These are phyloP conservation scores for Chaunax sp. DNA, from an alignment of 2,797 vertebrate species.

Conservation along the genomic window DNA sequence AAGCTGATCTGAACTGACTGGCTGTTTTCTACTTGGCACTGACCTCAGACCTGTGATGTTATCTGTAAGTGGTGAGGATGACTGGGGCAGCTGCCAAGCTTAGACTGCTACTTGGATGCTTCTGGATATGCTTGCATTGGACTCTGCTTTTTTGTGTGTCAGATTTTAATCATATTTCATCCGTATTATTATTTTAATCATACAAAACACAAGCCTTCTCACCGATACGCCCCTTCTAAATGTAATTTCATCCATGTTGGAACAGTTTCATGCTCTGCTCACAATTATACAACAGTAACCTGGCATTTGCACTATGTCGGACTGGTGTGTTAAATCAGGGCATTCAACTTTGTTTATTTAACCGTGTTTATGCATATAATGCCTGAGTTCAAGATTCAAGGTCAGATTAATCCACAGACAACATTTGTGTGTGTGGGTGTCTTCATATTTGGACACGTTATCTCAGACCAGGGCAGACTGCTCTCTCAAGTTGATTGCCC, in stretches of 20 bases:
- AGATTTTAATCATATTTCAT: background rate
- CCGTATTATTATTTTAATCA: background rate
- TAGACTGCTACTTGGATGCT: conserved; percentile 9
- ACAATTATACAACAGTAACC: background rate
- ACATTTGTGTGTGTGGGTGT: background rate
- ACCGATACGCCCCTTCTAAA: conserved; percentile 11
- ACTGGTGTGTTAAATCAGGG: background rate
- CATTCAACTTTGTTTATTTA: background rate
- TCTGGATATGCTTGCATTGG: conserved; percentile 20
- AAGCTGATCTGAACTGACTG: conserved; percentile 8
- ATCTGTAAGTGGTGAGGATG: conserved; percentile 21
- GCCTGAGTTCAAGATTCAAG: background rate
- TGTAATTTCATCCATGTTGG: conserved; percentile 13
- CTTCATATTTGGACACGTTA: background rate
- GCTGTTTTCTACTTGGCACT: conserved; percentile 25
- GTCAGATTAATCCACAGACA: background rate
- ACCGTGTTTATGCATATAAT: background rate
- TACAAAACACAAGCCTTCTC: conserved; percentile 1
- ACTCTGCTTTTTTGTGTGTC: conserved; percentile 12
- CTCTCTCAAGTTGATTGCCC: background rate
- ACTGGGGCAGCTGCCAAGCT: conserved; percentile 21
- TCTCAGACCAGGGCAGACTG: background rate
- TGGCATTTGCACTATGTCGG: background rate
- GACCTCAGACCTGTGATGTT: conserved; percentile 41
- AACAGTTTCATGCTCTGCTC: conserved; percentile 9